phyloP scores from a whole-genome alignment of 2,113 vertebrate species.

The Gasterosteus aculeatus region DNA sequence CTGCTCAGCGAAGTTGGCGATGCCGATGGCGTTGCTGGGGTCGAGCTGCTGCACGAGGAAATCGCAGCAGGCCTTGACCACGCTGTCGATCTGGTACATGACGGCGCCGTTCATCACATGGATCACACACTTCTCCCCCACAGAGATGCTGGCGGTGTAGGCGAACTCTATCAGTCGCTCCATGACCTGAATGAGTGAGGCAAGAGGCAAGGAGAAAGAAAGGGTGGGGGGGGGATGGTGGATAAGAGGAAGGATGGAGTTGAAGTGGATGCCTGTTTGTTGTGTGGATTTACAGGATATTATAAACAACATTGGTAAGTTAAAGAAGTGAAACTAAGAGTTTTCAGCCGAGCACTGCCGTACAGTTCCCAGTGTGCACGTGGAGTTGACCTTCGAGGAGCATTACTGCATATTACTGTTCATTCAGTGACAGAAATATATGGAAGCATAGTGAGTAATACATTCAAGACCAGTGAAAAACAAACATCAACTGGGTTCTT shows the following conservation, averaged over 20 bases:
- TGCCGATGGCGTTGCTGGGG: conserved; percentile 96
- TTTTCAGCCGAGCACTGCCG: not conserved
- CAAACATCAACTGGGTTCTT: not conserved
- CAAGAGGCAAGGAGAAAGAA: not conserved
- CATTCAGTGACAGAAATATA: not conserved
- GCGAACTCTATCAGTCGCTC: conserved; percentile 92
- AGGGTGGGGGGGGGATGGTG: not conserved
- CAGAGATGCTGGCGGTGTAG: conserved; percentile 93
- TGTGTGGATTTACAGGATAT: not conserved
- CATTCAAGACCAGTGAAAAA: not conserved
- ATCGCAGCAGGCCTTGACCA: conserved; percentile 92
- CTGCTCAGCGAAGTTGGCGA: conserved; percentile 94
- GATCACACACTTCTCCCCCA: conserved; percentile 94
- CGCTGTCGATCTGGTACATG: conserved; percentile 98
- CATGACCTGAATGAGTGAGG: conserved; percentile 83
- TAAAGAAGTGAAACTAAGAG: conserved; percentile 6
- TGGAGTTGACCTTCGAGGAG: too few species aligned
- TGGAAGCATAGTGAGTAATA: not conserved
- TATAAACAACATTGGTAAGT: not conserved
- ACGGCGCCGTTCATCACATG: conserved; percentile 94
- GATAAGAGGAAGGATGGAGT: not conserved
- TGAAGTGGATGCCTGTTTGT: not conserved
- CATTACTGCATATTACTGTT: not conserved
- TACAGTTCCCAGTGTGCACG: not conserved
- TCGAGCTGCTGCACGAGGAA: conserved; percentile 94